Evolutionary conservation across 2,888 invertebrate species (phyloP).

Genomic region (Azorinus chamasolen): DNA sequence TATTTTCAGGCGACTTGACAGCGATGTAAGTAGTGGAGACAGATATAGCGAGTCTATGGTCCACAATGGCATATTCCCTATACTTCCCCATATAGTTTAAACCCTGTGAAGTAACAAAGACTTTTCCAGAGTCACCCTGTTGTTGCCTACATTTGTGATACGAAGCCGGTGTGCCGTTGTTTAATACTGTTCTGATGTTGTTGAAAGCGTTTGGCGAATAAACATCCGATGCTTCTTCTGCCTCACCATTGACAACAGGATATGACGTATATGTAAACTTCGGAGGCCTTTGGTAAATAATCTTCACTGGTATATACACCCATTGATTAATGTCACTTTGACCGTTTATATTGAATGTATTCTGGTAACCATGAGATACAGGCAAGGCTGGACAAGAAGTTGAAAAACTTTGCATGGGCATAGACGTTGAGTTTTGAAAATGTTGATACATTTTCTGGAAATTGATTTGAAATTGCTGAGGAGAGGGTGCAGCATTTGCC

Average conservation of each 20-base stretch:
- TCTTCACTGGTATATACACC: constrained; percentile 79
- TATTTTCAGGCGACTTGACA: constrained; percentile 71
- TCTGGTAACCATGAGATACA: constrained; percentile 69
- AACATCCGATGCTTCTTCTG: constrained; percentile 69
- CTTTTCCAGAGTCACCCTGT: constrained; percentile 71
- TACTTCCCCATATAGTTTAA: constrained; percentile 79
- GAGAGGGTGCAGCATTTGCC: too few species aligned
- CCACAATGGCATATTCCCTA: constrained; percentile 79
- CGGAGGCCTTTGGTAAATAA: constrained; percentile 76
- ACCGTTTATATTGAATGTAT: constrained; percentile 77
- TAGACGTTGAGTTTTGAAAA: constrained; percentile 1
- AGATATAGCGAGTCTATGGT: constrained; percentile 76
- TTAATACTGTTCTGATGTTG: constrained; percentile 56
- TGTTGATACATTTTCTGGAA: too few species aligned
- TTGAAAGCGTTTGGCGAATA: constrained; percentile 69
- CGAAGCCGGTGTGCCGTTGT: constrained; percentile 59
- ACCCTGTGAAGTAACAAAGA: constrained; percentile 76
- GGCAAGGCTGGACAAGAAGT: constrained; percentile 58
- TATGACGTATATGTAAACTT: constrained; percentile 72
- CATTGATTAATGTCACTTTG: constrained; percentile 75
- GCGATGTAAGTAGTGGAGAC: constrained; percentile 77
- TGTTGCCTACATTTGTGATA: constrained; percentile 54
- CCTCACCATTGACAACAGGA: constrained; percentile 71
- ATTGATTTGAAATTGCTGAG: too few species aligned
- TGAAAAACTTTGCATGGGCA: not conserved